Evolutionary conservation across 2,888 invertebrate genomes (phyloP), one percentile per base, ranked within the genome.

Genomic region (Pimpla rufipes): DNA sequence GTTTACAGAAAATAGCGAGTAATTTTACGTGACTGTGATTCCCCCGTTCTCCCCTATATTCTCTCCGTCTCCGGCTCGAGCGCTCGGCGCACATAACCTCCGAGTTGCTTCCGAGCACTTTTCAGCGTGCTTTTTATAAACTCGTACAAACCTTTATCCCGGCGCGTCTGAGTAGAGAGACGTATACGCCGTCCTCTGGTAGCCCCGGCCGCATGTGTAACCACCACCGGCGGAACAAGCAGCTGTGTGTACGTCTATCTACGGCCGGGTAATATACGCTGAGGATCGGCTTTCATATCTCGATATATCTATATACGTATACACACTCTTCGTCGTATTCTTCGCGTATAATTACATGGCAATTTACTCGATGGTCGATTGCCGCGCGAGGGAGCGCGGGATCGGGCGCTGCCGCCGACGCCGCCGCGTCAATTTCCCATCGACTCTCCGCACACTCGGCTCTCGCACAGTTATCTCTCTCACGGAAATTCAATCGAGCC

Each of bases 71-170:
- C 29, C 29, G 3, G 2, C 29, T 29, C 29, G 2, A 2, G 2
- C 29, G 29, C 57, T 67, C 57, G 23, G 62, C 57, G 42, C 35
- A 70, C 29, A 29, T 52, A 64, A 45, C 57, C 57, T 18, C 57
- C 74, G 64, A 71, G 70, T 67, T 76, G 50, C 81, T 78, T 45
- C 78, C 78, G 78, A 68, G 62, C 52, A 71, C n/a, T 82, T 82
- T 82, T 66, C 66, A 79, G 35, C 35, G 21, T 64, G 57, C 79
- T 85, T 85, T 85, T 83, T 85, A 83, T 85, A 85, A 86, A 89
- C 86, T 87, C 86, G 84, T 85, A 85, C 88, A 86, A 87, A 85
- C 85, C 85, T 86, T 86, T 84, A 81, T 84, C 64, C 85, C 74
- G 62, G 50, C 71, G 75, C 18, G 62, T 71, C 37, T 18, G 70